phyloP scores from a whole-genome alignment of 2,888 invertebrate genomes.

The Metellina segmentata region DNA sequence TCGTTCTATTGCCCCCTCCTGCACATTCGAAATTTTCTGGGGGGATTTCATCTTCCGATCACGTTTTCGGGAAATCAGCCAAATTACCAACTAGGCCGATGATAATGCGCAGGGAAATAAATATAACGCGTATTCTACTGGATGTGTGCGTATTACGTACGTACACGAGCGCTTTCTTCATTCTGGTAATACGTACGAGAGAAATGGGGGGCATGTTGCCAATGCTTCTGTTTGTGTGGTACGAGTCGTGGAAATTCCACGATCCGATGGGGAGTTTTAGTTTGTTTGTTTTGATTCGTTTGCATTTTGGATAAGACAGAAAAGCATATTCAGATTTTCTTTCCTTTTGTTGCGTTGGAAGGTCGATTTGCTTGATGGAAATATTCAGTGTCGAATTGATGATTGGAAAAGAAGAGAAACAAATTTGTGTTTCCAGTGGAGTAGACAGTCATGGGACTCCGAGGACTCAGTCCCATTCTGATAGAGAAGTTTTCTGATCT shows the following conservation, averaged over 20 bases:
- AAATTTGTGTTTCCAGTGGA: too few species aligned
- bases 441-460: too few species aligned
- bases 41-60: conserved; percentile 40
- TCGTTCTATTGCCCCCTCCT: background rate
- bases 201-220: background rate
- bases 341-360: too few species aligned
- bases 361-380: too few species aligned
- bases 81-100: conserved; percentile 32
- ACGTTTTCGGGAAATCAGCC: conserved; percentile 60
- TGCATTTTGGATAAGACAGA: background rate
- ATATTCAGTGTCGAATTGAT: too few species aligned
- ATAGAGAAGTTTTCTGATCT: too few species aligned
- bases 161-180: background rate
- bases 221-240: background rate
- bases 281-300: background rate
- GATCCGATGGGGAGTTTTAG: background rate
- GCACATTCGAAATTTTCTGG: conserved; percentile 7
- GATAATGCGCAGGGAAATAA: conserved; percentile 2
- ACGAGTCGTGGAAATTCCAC: background rate
- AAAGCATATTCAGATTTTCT: background rate
- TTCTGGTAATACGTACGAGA: too few species aligned
- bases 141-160: background rate
- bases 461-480: too few species aligned
- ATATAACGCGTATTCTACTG: background rate
- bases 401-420: too few species aligned